A percentile compares a stretch with the other conserved stretches of the same genome.
Conservation (phyloP, 37 sponge, comb jelly and placozoan species). For the Bolinopsis microptera region DNA sequence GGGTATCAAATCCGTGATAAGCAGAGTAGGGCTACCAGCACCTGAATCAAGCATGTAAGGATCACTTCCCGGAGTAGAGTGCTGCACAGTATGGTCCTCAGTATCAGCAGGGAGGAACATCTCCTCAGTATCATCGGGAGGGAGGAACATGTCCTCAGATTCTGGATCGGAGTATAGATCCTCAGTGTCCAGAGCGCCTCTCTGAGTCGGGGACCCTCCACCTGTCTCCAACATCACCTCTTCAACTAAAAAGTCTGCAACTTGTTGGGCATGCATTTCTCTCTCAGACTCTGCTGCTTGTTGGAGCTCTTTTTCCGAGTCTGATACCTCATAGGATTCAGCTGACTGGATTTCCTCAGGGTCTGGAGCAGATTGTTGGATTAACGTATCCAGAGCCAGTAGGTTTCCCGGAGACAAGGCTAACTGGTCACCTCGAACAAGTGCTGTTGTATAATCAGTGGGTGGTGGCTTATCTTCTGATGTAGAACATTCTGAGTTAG, state of each 20-base stretch:
- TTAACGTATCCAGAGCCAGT: neutral
- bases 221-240: neutral
- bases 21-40: neutral
- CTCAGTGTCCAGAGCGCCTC: no score
- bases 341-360: neutral
- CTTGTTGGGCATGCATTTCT: neutral
- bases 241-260: neutral
- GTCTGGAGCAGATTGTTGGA: neutral
- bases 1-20: neutral
- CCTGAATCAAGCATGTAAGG: neutral
- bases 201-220: neutral
- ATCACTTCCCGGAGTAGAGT: neutral
- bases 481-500: neutral
- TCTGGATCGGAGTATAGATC: neutral
- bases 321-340: neutral
- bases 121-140: neutral
- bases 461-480: neutral
- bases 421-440: neutral
- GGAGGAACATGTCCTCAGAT: neutral
- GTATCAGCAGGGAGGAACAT: no score
- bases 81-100: neutral
- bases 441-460: neutral
- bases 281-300: neutral
- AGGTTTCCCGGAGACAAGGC: neutral
- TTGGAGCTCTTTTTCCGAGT: neutral